Evolutionary conservation across 2,888 invertebrate species (phyloP).

Genomic region (Ichneumoninae sp.): DNA sequence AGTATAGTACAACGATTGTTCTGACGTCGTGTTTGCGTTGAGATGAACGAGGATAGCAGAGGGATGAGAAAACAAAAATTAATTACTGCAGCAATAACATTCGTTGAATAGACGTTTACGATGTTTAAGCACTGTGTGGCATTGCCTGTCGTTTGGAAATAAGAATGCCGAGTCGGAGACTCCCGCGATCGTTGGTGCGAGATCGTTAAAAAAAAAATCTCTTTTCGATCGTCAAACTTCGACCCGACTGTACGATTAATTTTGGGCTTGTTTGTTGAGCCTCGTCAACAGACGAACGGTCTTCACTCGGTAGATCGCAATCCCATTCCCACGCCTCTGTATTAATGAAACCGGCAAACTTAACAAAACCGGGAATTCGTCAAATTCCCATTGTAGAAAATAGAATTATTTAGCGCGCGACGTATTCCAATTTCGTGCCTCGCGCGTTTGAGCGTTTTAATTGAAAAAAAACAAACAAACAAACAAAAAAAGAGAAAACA

Average conservation of each 20-base stretch:
- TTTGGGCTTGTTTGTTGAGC: background rate
- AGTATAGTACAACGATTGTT: slow-evolving; percentile 69
- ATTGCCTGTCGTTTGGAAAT: slow-evolving; percentile 72
- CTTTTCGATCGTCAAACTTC: background rate
- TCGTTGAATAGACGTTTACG: slow-evolving; percentile 70
- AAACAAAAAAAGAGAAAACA: slow-evolving; percentile 2
- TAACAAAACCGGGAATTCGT: slow-evolving; percentile 31
- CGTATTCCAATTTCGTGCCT: slow-evolving; percentile 28
- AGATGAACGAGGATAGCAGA: slow-evolving; percentile 4
- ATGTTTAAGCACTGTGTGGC: slow-evolving; percentile 75
- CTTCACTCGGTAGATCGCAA: slow-evolving; percentile 30
- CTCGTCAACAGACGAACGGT: background rate
- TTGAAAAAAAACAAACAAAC: background rate
- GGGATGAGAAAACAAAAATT: slow-evolving; percentile 22
- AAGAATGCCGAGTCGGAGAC: slow-evolving; percentile 8
- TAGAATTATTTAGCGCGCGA: slow-evolving; percentile 3
- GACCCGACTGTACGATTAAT: background rate
- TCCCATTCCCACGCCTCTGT: slow-evolving; percentile 3
- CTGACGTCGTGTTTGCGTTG: slow-evolving; percentile 43
- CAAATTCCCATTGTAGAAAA: slow-evolving; percentile 33
- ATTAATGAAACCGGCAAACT: slow-evolving; percentile 33
- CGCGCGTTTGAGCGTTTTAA: slow-evolving; percentile 9
- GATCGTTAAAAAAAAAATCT: background rate
- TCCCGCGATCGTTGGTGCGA: background rate
- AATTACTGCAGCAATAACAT: slow-evolving; percentile 74